Evolutionary conservation across 2,113 vertebrate species (phyloP).

Genomic region (Donacobius atricapilla): DNA sequence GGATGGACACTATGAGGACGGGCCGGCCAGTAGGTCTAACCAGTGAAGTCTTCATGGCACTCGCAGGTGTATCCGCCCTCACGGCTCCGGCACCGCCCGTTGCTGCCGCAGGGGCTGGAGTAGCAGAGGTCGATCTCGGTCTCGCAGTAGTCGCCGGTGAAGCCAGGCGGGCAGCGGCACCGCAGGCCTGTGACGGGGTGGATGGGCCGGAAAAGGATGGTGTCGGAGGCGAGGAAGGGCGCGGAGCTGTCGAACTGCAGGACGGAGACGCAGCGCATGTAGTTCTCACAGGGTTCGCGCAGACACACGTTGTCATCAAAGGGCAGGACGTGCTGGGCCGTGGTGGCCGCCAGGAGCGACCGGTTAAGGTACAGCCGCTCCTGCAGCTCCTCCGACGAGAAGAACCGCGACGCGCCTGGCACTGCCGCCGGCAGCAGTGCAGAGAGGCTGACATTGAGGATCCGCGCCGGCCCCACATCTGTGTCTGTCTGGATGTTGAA

Average conservation of each 20-base stretch:
- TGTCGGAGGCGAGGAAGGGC: slow-evolving; percentile 90
- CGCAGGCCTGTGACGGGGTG: slow-evolving; percentile 90
- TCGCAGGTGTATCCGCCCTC: slow-evolving; percentile 94
- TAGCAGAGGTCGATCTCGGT: slow-evolving; percentile 96
- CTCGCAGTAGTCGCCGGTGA: slow-evolving; percentile 95
- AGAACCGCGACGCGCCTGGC: slow-evolving; percentile 65
- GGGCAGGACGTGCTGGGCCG: slow-evolving; percentile 89
- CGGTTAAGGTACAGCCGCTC: slow-evolving; percentile 95
- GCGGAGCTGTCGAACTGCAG: slow-evolving; percentile 94
- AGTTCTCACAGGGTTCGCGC: slow-evolving; percentile 95
- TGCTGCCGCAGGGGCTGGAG: slow-evolving; percentile 86
- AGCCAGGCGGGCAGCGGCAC: slow-evolving; percentile 90
- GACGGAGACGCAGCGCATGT: slow-evolving; percentile 96
- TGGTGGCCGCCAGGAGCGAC: slow-evolving; percentile 84
- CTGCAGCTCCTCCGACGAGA: slow-evolving; percentile 92
- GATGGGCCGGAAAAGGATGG: slow-evolving; percentile 94
- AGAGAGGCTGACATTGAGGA: slow-evolving; percentile 95
- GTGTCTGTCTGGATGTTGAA: slow-evolving; percentile 94
- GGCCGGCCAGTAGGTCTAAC: slow-evolving; percentile 54
- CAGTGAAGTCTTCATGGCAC: slow-evolving; percentile 88
- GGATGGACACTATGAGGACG: background rate
- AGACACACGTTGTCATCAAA: slow-evolving; percentile 98
- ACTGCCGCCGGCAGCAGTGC: slow-evolving; percentile 69
- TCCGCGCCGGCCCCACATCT: slow-evolving; percentile 83
- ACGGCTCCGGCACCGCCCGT: slow-evolving; percentile 84